These are phyloP conservation scores for Xiphophorus couchianus DNA, from an alignment of 2,113 vertebrate genomes.

Conservation along the genomic window DNA sequence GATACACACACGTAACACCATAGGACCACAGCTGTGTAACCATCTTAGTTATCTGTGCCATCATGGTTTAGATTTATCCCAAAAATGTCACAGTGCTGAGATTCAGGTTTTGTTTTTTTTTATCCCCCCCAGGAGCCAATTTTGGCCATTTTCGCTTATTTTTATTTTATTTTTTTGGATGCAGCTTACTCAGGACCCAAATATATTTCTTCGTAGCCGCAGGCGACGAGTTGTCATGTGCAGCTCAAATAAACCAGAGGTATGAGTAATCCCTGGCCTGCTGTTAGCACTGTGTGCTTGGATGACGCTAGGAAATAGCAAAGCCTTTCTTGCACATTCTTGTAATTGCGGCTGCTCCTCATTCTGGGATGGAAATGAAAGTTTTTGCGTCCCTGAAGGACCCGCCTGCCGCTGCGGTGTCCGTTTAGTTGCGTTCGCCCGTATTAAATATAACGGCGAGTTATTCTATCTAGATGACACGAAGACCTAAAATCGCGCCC, in stretches of 20 bases:
- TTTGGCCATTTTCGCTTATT: conserved; percentile 3
- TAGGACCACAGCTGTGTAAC: neutral
- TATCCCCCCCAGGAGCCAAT: neutral
- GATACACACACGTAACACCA: neutral
- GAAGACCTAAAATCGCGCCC: conserved; percentile 23
- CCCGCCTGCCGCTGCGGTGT: neutral
- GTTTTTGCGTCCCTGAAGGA: neutral
- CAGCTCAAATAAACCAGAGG: neutral
- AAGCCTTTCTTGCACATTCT: neutral
- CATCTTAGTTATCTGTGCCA: neutral
- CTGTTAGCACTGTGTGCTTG: neutral
- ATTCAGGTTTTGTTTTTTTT: neutral
- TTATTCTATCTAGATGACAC: neutral
- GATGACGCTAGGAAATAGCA: neutral
- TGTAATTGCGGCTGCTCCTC: neutral
- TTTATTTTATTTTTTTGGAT: neutral
- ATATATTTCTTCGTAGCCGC: neutral
- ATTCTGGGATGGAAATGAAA: neutral
- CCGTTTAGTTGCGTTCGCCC: neutral
- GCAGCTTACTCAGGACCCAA: neutral
- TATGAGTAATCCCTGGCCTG: neutral
- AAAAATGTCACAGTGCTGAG: conserved; percentile 3
- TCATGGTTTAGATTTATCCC: neutral
- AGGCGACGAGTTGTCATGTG: neutral
- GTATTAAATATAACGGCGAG: conserved; percentile 2